phyloP scores from a whole-genome alignment of 1,140 invertebrate genomes.

The Metopolophium dirhodum region DNA sequence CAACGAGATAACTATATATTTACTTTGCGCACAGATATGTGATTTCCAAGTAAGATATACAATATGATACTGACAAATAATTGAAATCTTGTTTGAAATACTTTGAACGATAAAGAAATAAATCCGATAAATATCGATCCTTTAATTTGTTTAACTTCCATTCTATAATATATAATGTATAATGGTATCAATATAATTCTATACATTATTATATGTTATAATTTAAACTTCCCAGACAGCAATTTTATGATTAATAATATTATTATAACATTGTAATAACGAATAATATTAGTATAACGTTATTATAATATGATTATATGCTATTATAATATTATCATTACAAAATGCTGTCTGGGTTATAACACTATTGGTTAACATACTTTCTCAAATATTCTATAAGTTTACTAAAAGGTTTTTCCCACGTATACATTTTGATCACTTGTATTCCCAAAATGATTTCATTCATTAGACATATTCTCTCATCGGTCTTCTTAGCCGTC shows the following conservation, averaged over 20 bases:
- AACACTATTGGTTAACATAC: slow-evolving; percentile 60
- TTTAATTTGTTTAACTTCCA: slow-evolving; percentile 60
- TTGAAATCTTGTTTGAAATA: not conserved
- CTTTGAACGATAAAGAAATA: not conserved
- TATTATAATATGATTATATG: too few species aligned
- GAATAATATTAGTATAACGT: too few species aligned
- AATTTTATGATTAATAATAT: too few species aligned
- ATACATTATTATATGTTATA: slow-evolving; percentile 62
- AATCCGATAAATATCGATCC: not conserved
- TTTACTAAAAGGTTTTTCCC: slow-evolving; percentile 79
- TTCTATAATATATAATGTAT: slow-evolving; percentile 60
- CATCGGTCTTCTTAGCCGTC: slow-evolving; percentile 78
- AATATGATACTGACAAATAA: not conserved
- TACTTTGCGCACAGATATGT: not conserved
- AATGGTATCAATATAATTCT: too few species aligned
- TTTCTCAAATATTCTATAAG: slow-evolving; percentile 69
- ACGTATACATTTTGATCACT: slow-evolving; percentile 91
- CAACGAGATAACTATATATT: not conserved
- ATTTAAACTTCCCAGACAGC: too few species aligned
- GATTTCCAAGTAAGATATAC: not conserved
- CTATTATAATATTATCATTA: too few species aligned
- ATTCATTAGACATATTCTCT: slow-evolving; percentile 85
- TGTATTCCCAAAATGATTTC: slow-evolving; percentile 90
- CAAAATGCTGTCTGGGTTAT: too few species aligned
- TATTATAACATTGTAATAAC: too few species aligned